Evolutionary conservation across 1,140 invertebrate species (phyloP).

Genomic region (Wiebesia pumilae): DNA sequence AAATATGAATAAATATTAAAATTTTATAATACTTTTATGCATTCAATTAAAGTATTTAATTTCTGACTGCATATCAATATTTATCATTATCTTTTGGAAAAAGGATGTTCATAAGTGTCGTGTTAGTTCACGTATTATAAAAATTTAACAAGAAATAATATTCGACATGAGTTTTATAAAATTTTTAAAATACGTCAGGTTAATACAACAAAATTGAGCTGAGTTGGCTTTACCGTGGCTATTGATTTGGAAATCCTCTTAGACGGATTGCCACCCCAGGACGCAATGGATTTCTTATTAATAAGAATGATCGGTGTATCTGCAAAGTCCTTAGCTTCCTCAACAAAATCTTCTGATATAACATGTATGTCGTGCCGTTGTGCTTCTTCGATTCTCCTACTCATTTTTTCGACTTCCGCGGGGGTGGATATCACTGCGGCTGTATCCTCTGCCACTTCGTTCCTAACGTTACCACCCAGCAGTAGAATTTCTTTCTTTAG

Average conservation of each 20-base stretch:
- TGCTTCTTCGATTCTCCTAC: conserved; percentile 80
- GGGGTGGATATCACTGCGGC: conserved; percentile 86
- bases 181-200: not conserved
- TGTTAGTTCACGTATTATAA: too few relatives aligned
- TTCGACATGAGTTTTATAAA: too few relatives aligned
- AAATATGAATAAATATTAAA: too few relatives aligned
- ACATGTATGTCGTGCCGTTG: conserved; percentile 85
- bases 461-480: conserved; percentile 84
- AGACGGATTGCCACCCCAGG: conserved; percentile 86
- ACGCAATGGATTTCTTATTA: conserved; percentile 83
- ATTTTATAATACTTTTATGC: too few relatives aligned
- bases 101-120: too few relatives aligned
- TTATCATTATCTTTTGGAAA: too few relatives aligned
- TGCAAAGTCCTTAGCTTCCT: conserved; percentile 78
- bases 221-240: conserved; percentile 31
- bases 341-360: conserved; percentile 85
- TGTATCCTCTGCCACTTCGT: conserved; percentile 80
- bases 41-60: too few relatives aligned
- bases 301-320: conserved; percentile 79
- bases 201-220: not conserved
- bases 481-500: conserved; percentile 82
- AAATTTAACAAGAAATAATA: too few relatives aligned
- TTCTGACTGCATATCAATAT: too few relatives aligned
- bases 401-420: conserved; percentile 82
- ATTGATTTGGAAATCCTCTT: conserved; percentile 73